These are phyloP conservation scores for Eupithecia abbreviata DNA, from an alignment of 2,888 invertebrate genomes.

Conservation along the genomic window DNA sequence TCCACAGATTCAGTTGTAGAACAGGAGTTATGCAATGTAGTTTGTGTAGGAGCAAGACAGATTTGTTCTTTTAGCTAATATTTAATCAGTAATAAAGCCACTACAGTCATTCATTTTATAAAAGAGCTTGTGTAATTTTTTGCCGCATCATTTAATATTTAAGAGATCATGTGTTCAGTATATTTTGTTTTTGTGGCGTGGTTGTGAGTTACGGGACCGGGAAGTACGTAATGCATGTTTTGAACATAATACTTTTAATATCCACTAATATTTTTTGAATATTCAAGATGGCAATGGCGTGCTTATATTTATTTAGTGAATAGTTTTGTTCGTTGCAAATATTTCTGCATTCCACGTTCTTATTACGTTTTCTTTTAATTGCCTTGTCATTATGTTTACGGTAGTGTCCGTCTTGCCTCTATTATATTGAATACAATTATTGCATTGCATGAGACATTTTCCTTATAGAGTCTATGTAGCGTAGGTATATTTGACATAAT, in stretches of 20 bases:
- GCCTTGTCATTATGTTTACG: neutral
- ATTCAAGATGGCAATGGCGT: neutral
- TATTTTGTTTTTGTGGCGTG: neutral
- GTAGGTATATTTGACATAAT: neutral
- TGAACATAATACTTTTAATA: neutral
- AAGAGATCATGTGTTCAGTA: neutral
- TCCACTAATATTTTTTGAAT: neutral
- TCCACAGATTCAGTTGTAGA: neutral
- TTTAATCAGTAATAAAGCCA: neutral
- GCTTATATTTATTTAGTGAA: neutral
- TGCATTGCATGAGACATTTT: neutral
- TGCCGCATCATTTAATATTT: neutral
- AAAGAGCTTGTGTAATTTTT: neutral
- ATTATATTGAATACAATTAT: neutral
- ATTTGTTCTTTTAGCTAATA: constrained; percentile 1
- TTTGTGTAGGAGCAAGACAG: constrained; percentile 5
- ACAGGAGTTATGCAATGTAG: neutral
- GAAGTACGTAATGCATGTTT: neutral
- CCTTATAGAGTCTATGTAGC: constrained; percentile 1
- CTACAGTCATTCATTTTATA: neutral
- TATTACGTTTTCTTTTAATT: neutral
- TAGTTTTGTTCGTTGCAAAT: neutral
- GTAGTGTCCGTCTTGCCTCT: neutral
- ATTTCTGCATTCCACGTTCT: neutral
- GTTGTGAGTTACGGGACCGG: neutral